phyloP scores from a whole-genome alignment of 1,140 invertebrate species.

The Gryllus bimaculatus region DNA sequence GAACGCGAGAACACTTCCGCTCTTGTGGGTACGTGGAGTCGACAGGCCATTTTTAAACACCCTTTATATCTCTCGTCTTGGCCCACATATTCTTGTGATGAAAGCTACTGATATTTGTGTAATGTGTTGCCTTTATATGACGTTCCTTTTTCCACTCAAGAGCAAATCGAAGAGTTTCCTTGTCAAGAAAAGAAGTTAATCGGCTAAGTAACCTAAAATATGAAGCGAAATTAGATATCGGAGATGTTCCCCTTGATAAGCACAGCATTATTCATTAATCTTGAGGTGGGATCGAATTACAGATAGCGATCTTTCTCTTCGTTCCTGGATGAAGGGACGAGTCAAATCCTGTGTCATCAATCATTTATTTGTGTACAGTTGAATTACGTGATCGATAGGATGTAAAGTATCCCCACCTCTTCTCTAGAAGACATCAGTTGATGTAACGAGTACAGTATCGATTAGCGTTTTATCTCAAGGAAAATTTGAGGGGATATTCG shows the following conservation, averaged over 20 bases:
- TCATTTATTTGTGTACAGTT: background rate
- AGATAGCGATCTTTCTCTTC: background rate
- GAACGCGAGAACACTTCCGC: too few species aligned
- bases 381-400: background rate
- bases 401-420: background rate
- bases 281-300: background rate
- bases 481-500: too few species aligned
- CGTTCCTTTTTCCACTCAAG: background rate
- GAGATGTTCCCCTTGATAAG: background rate
- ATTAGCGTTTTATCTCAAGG: too few species aligned
- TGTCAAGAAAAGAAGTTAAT: background rate
- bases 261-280: background rate
- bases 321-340: background rate
- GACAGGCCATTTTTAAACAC: too few species aligned
- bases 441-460: background rate
- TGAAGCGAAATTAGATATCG: background rate
- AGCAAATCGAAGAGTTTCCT: background rate
- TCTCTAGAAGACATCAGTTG: background rate
- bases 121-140: background rate
- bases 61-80: too few species aligned
- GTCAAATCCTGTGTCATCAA: background rate
- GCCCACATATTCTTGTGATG: too few species aligned
- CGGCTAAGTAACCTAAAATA: background rate
- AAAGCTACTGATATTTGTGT: too few species aligned
- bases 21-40: too few species aligned